phyloP scores from a whole-genome alignment of 2,888 invertebrate genomes.

The Athetis lepigone region DNA sequence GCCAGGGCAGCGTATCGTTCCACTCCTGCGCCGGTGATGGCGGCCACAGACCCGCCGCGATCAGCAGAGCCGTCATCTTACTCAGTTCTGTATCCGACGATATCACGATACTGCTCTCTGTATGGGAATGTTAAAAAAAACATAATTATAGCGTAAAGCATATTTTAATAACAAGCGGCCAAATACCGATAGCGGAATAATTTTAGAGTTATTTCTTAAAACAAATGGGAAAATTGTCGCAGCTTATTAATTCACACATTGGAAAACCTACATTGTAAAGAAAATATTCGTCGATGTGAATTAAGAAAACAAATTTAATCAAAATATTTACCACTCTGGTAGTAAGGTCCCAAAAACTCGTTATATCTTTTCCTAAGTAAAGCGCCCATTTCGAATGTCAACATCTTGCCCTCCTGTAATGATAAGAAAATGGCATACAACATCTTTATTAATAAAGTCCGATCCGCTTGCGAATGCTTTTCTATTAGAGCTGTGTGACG shows the following conservation, averaged over 20 bases:
- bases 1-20: slow-evolving; percentile 90
- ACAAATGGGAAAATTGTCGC: no score
- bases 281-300: no score
- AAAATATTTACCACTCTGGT: slow-evolving; percentile 76
- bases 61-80: slow-evolving; percentile 93
- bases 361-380: slow-evolving; percentile 89
- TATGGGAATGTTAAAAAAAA: background rate
- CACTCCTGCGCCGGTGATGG: slow-evolving; percentile 87
- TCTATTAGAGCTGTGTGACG: slow-evolving; percentile 68
- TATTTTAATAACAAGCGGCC: no score
- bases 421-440: slow-evolving; percentile 41
- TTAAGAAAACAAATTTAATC: background rate
- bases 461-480: slow-evolving; percentile 59
- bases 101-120: slow-evolving; percentile 85
- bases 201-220: no score
- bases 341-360: slow-evolving; percentile 86
- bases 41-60: slow-evolving; percentile 93
- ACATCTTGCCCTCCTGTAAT: slow-evolving; percentile 89
- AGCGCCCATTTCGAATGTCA: slow-evolving; percentile 90
- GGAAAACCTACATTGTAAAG: no score
- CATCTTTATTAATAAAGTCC: slow-evolving; percentile 32
- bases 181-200: no score
- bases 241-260: no score
- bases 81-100: slow-evolving; percentile 94
- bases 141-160: no score